Evolutionary conservation across 2,797 vertebrate genomes (phyloP).

Genomic region (Cirrhinus mrigala): DNA sequence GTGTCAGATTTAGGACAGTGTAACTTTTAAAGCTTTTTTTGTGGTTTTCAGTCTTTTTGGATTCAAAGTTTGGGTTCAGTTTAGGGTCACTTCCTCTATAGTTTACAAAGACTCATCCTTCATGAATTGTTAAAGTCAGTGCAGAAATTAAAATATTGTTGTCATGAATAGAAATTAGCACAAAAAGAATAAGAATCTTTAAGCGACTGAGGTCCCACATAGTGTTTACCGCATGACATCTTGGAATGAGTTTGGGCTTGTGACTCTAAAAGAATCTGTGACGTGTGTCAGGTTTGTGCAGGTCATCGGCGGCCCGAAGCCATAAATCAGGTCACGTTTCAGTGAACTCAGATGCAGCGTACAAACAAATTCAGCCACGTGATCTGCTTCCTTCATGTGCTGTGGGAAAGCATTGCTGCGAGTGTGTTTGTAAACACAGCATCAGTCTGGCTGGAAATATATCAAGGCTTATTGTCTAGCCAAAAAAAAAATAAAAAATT

Average conservation of each 20-base stretch:
- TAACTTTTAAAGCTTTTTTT: slow-evolving; percentile 13
- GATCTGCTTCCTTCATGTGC: slow-evolving; percentile 26
- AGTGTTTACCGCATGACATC: not conserved
- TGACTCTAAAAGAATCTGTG: slow-evolving; percentile 33
- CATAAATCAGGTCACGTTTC: slow-evolving; percentile 40
- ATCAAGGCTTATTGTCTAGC: slow-evolving; percentile 4
- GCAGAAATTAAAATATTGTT: not conserved
- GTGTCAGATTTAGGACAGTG: not conserved
- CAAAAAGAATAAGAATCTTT: not conserved
- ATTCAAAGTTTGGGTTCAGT: slow-evolving; percentile 8
- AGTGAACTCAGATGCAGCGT: slow-evolving; percentile 18
- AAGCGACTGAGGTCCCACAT: not conserved
- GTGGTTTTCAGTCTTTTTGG: not conserved
- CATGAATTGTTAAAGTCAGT: not conserved
- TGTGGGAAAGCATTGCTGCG: not conserved
- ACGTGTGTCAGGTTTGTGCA: slow-evolving; percentile 14
- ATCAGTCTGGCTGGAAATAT: not conserved
- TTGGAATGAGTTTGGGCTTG: slow-evolving; percentile 16
- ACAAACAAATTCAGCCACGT: slow-evolving; percentile 35
- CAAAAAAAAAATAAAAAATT: not conserved
- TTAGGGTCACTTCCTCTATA: not conserved
- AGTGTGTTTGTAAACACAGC: slow-evolving; percentile 26
- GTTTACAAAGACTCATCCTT: not conserved
- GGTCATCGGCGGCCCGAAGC: slow-evolving; percentile 39
- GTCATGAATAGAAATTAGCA: not conserved